Conservation (phyloP, 2,797 vertebrate species). For the Okamejei kenojei region DNA sequence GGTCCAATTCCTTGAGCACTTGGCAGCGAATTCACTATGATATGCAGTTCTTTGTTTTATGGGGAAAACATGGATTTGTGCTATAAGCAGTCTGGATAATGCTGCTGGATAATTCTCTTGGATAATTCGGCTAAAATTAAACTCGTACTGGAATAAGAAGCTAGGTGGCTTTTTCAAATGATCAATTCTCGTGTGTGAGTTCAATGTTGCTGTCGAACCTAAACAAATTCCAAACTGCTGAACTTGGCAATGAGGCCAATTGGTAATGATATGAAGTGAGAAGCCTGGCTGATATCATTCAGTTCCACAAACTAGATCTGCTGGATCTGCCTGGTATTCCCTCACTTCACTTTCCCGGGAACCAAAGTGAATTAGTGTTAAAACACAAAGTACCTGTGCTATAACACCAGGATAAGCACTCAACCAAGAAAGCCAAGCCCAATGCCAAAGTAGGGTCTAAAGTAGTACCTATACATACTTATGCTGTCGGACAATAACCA, state of each 20-base stretch:
- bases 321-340: not conserved
- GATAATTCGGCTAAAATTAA: not conserved
- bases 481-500: no score
- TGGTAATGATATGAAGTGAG: not conserved
- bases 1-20: not conserved
- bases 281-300: not conserved
- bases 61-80: not conserved
- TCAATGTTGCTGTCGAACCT: not conserved
- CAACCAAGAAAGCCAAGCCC: no score
- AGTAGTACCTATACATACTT: no score
- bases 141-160: not conserved
- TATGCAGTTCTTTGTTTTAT: not conserved
- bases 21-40: not conserved
- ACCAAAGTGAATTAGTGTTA: not conserved
- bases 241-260: not conserved
- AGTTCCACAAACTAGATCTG: not conserved
- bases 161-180: not conserved
- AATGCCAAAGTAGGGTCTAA: no score
- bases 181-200: not conserved
- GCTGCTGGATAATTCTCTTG: not conserved
- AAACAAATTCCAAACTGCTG: not conserved
- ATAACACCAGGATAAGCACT: no score
- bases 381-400: no score
- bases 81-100: not conserved
- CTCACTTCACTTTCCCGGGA: not conserved